phyloP scores from a whole-genome alignment of 2,888 invertebrate species.

The Sussaba pulchella region DNA sequence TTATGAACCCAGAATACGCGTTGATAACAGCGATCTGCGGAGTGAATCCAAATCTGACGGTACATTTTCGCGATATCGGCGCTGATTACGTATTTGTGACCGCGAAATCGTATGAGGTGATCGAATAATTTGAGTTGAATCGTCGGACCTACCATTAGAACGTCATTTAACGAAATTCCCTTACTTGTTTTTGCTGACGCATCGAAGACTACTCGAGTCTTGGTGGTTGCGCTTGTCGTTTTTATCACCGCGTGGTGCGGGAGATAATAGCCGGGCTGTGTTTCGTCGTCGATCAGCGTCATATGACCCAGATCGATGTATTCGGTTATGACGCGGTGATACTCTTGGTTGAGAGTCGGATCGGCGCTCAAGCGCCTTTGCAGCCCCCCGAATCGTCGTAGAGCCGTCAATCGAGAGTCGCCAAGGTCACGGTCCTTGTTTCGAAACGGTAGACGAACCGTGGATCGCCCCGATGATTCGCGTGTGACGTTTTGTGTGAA shows the following conservation, averaged over 20 bases:
- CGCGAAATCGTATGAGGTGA: slow-evolving; percentile 54
- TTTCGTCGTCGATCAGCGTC: too few species aligned
- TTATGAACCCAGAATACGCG: slow-evolving; percentile 52
- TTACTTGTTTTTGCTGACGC: slow-evolving; percentile 44
- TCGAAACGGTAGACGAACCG: slow-evolving; percentile 11
- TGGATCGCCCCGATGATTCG: slow-evolving; percentile 2
- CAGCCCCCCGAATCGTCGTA: slow-evolving; percentile 20
- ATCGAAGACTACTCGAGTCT: slow-evolving; percentile 49
- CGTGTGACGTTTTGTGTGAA: slow-evolving; percentile 14
- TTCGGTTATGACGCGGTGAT: background rate
- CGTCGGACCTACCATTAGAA: slow-evolving; percentile 53
- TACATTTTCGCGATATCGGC: slow-evolving; percentile 66
- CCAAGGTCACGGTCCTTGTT: background rate
- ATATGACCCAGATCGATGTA: too few species aligned
- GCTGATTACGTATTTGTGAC: slow-evolving; percentile 55
- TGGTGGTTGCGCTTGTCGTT: slow-evolving; percentile 49
- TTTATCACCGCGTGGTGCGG: slow-evolving; percentile 59
- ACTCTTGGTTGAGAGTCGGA: slow-evolving; percentile 8
- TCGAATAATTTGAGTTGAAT: slow-evolving; percentile 57
- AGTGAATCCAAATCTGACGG: slow-evolving; percentile 56
- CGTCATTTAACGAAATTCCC: slow-evolving; percentile 53
- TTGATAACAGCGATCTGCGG: slow-evolving; percentile 58
- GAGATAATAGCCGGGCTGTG: slow-evolving; percentile 24
- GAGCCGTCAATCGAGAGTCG: slow-evolving; percentile 25
- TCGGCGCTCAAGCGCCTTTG: slow-evolving; percentile 10